Conservation (phyloP, 2,113 vertebrate species). For the Zosterops pallidus region DNA sequence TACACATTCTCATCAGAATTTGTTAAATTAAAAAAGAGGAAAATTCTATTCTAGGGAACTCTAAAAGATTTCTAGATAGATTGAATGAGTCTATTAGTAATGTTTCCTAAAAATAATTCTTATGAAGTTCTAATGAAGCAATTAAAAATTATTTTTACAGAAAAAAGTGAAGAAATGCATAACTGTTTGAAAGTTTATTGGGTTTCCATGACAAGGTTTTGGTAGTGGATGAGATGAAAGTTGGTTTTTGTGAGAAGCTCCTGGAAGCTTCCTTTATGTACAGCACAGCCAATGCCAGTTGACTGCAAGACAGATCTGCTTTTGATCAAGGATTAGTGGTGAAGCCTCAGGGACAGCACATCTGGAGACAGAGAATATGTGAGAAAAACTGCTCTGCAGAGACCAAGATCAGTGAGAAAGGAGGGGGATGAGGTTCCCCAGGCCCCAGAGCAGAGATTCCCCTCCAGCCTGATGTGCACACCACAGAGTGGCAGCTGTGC, state of each 20-base stretch:
- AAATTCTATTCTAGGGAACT: neutral
- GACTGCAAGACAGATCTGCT: neutral
- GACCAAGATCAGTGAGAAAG: too few relatives aligned
- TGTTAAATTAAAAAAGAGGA: neutral
- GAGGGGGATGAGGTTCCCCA: fast-evolving
- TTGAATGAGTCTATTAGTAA: neutral
- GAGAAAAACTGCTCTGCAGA: neutral
- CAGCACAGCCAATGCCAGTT: neutral
- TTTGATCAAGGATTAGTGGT: neutral
- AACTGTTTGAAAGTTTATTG: neutral
- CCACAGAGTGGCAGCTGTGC: neutral
- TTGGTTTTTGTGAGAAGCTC: neutral
- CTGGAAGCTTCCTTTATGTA: neutral
- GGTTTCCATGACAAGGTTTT: neutral
- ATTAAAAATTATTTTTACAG: neutral
- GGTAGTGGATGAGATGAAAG: neutral
- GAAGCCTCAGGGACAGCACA: fast-evolving
- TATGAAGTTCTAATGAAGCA: neutral
- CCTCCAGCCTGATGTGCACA: fast-evolving
- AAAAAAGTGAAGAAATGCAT: neutral
- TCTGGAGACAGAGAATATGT: neutral
- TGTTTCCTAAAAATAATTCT: neutral
- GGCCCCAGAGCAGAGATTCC: neutral
- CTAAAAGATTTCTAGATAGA: neutral
- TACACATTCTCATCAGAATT: neutral